phyloP scores from a whole-genome alignment of 2,888 invertebrate species.

The Amitus sp. region DNA sequence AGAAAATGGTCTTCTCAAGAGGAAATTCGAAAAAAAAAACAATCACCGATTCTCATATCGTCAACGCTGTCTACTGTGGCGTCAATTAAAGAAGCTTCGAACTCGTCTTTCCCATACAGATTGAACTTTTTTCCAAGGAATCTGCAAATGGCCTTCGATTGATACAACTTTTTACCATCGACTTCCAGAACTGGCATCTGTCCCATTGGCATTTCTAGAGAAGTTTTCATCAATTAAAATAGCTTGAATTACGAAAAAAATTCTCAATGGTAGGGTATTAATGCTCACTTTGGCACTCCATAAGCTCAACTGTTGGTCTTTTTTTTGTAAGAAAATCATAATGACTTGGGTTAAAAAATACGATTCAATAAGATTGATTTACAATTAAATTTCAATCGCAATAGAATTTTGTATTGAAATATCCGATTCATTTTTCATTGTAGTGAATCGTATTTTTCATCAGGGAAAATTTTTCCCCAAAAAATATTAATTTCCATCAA shows the following conservation, averaged over 20 bases:
- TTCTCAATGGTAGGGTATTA: background rate
- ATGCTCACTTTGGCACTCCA: no score
- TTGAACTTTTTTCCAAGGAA: conserved; percentile 67
- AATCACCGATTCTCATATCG: conserved; percentile 66
- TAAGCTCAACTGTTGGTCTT: no score
- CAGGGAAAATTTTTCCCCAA: no score
- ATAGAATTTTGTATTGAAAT: no score
- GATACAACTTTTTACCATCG: conserved; percentile 64
- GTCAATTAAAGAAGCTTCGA: conserved; percentile 68
- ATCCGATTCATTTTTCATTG: no score
- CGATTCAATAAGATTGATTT: no score
- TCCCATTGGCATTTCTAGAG: conserved; percentile 65
- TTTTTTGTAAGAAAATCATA: no score
- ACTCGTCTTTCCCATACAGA: conserved; percentile 67
- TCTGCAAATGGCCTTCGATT: conserved; percentile 68
- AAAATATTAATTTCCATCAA: no score
- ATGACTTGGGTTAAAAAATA: no score
- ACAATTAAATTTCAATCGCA: no score
- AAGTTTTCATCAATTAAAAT: background rate
- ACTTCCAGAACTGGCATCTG: conserved; percentile 66
- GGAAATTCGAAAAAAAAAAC: background rate
- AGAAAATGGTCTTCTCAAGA: no score
- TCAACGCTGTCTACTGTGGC: conserved; percentile 66
- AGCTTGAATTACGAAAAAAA: background rate
- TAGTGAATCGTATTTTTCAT: no score